Evolutionary conservation across 2,113 vertebrate species (phyloP), one percentile per base, ranked within the genome.

Genomic region (Sus scrofa): DNA sequence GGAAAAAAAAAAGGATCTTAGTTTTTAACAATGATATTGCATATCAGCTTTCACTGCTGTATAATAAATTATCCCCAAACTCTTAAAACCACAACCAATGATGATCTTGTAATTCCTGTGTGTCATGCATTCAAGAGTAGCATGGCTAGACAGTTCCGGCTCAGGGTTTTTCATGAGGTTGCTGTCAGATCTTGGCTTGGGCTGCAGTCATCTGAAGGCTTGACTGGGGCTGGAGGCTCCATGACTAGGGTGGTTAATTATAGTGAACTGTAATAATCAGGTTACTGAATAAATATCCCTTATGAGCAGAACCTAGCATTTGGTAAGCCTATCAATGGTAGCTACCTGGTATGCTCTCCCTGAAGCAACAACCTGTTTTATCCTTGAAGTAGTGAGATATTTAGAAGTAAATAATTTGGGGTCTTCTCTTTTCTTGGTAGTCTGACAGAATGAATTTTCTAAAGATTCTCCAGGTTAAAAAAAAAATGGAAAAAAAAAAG

Each of bases 401-500:
- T 86, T 68, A 83, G 74, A 78, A 87, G 81, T 56, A 68, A 71
- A 11, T 85, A 27, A 89, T 37, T 92, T 94, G 73, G 12, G 18
- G 71, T 1, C 1, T 74, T 24, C 58, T 26, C n/a, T 87, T 87
- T 87, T 87, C 12, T 30, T 58, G 27, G 37, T 0, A 73, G 7
- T 60, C 19, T 86, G 37, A 77, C 26, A 92, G 15, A 95, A 62
- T 34, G 54, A 12, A 77, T 67, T n/a, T 93, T 95, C 34, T 77
- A 10, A 86, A 86, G 2, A 75, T 52, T 74, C 9, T 71, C 11
- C 13, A 52, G 18, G 8, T 90, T 86, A n/a, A 92, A 75, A 67
- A 89, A 85, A 86, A 86, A 73, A 67, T 54, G 6, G n/a, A n/a
- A n/a, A 90, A 93, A 78, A 92, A 81, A 13, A 13, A 89, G 24